A percentile compares a stretch with the other conserved stretches of the same genome.
Evolutionary conservation across 2,113 vertebrate species (phyloP).

Genomic region (Cnemophilus loriae): DNA sequence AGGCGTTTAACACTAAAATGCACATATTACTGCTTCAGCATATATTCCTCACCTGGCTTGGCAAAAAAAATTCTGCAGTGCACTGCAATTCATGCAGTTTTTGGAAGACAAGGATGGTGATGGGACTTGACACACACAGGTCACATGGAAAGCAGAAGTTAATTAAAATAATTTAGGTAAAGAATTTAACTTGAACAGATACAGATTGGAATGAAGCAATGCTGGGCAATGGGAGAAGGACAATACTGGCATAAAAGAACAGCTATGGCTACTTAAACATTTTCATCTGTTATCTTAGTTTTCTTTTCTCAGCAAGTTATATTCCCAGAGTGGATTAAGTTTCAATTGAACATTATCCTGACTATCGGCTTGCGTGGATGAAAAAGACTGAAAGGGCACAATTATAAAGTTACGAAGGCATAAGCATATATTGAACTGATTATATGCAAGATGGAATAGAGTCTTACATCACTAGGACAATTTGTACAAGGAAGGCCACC

Average conservation of each 20-base stretch:
- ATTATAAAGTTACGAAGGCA: background rate
- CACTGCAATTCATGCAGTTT: background rate
- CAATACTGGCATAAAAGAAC: background rate
- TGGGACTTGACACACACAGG: background rate
- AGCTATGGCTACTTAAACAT: background rate
- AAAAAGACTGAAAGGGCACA: background rate
- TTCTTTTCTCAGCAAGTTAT: background rate
- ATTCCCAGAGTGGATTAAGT: background rate
- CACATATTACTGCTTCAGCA: background rate
- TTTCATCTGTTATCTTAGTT: conserved; percentile 6
- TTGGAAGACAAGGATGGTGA: background rate
- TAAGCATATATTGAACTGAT: background rate
- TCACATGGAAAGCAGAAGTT: background rate
- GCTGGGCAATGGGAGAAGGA: background rate
- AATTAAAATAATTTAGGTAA: background rate
- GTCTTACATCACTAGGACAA: background rate
- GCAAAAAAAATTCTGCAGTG: background rate
- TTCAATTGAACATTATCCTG: background rate
- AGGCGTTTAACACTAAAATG: background rate
- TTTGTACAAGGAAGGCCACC: background rate
- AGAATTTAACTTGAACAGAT: background rate
- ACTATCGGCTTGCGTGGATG: background rate
- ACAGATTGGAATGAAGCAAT: background rate
- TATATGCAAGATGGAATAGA: background rate
- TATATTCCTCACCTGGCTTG: background rate